phyloP scores from a whole-genome alignment of 1,140 invertebrate species.

The Arion vulgaris region DNA sequence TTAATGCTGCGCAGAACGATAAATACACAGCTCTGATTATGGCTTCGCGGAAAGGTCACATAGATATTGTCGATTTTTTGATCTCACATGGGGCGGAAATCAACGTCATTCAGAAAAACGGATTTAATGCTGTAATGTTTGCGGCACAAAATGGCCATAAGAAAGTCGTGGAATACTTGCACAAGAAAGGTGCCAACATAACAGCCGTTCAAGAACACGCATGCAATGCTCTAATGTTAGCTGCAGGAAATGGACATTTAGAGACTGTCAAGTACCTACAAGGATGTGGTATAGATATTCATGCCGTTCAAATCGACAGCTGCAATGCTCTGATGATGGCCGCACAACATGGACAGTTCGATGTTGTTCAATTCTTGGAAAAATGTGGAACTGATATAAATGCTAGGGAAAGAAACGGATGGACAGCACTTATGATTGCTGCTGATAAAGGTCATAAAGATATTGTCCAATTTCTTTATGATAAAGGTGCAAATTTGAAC shows the following conservation, averaged over 20 bases:
- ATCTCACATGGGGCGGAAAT: background rate
- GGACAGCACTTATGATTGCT: slow-evolving; percentile 1
- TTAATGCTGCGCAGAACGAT: background rate
- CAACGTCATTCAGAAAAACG: background rate
- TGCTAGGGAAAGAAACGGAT: background rate
- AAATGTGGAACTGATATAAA: background rate
- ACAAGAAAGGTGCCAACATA: background rate
- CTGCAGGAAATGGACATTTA: background rate
- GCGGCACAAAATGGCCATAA: background rate
- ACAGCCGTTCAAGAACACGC: background rate
- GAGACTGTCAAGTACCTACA: background rate
- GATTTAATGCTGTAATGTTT: background rate
- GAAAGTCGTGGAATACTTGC: background rate
- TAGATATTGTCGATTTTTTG: background rate
- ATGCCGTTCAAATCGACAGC: too few relatives aligned
- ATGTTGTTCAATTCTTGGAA: background rate
- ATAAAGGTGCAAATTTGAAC: background rate
- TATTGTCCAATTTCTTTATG: background rate
- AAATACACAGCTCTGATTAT: background rate
- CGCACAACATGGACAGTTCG: background rate
- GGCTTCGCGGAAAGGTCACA: background rate
- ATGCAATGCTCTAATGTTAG: background rate
- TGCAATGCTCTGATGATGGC: background rate
- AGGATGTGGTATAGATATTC: background rate
- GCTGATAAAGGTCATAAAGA: background rate